A percentile compares a stretch with the other conserved stretches of the same genome.
These are phyloP conservation scores for Manis pentadactyla DNA, from an alignment of 2,797 vertebrate species.

Conservation along the genomic window DNA sequence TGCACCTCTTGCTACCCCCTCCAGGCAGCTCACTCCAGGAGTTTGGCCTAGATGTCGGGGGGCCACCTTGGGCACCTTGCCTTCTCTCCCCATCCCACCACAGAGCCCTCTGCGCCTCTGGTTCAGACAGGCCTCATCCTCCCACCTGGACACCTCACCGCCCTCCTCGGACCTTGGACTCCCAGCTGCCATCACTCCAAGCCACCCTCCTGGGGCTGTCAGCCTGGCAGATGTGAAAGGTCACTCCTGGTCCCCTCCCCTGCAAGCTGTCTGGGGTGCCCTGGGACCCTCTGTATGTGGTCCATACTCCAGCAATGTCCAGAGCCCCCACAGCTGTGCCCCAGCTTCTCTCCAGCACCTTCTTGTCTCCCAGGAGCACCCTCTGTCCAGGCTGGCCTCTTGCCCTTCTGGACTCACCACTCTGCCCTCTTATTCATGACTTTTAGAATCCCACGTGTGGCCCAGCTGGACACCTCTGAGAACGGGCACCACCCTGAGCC, in stretches of 20 bases:
- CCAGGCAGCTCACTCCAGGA: not conserved
- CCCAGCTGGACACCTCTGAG: not conserved
- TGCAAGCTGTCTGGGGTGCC: not conserved
- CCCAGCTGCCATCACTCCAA: not conserved
- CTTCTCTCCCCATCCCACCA: no score
- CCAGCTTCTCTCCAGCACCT: not conserved
- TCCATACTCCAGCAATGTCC: no score
- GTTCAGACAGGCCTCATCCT: not conserved
- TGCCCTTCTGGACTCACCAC: rapidly evolving
- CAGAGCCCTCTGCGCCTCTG: not conserved
- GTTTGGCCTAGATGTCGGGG: not conserved
- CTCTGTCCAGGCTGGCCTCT: not conserved
- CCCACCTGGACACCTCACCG: not conserved
- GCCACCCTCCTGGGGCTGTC: not conserved
- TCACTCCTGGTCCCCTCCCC: not conserved
- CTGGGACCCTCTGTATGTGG: rapidly evolving
- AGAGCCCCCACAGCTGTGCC: not conserved
- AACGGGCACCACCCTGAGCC: not conserved
- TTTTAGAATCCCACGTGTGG: not conserved
- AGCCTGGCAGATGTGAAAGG: not conserved
- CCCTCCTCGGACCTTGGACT: not conserved
- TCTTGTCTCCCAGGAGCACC: not conserved
- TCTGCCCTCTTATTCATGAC: not conserved
- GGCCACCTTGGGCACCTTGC: not conserved
- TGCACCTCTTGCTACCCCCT: not conserved